A percentile compares a stretch with the other conserved stretches of the same genome.
These are phyloP conservation scores for Agrochola litura DNA, from an alignment of 2,888 invertebrate species.

Conservation along the genomic window DNA sequence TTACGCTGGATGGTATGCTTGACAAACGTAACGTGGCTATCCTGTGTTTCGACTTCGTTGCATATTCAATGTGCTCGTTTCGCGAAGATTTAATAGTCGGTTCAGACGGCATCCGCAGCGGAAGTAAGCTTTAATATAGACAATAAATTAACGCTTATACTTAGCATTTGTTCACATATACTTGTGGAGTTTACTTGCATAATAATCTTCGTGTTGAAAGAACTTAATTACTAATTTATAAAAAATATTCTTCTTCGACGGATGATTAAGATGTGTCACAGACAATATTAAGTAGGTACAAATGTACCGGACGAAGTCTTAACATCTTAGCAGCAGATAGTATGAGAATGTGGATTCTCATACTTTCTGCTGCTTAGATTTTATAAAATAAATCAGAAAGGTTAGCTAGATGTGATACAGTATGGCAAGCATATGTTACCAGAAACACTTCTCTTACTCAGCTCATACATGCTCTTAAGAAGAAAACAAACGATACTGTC, in stretches of 20 bases:
- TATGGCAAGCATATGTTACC: neutral
- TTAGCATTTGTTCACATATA: constrained; percentile 69
- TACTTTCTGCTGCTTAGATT: neutral
- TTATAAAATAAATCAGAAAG: neutral
- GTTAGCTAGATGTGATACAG: neutral
- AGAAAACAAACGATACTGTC: no score
- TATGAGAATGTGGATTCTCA: neutral
- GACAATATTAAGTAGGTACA: neutral
- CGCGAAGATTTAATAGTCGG: constrained; percentile 79
- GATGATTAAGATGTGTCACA: neutral
- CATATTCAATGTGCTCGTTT: constrained; percentile 81
- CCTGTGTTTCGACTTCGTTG: constrained; percentile 73
- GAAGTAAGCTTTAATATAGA: constrained; percentile 82
- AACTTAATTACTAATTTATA: no score
- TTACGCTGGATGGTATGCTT: constrained; percentile 52
- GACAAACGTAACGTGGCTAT: constrained; percentile 66
- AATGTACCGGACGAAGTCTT: neutral
- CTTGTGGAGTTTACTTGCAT: constrained; percentile 6
- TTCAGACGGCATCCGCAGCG: constrained; percentile 72
- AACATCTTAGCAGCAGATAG: no score
- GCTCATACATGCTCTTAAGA: neutral
- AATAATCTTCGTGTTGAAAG: neutral
- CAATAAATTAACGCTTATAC: constrained; percentile 75
- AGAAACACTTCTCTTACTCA: neutral
- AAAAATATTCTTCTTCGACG: neutral